Base-by-base conservation (phyloP, 2,797 vertebrate genomes). In the Orestias chungarensis region DNA sequence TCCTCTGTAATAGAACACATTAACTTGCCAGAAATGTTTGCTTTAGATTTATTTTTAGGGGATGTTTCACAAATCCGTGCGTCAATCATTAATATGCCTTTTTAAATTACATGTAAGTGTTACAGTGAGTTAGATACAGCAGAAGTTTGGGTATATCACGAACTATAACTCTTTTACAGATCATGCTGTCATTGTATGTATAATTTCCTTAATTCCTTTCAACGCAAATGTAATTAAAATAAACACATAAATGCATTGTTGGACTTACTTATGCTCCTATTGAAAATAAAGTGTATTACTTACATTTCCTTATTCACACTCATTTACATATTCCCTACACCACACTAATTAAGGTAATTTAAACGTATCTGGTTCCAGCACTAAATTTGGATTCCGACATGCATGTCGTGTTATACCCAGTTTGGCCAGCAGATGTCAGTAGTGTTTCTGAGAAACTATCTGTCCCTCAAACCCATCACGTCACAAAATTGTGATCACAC, bases 361-460 rank as follows among this genome's bases (percentile, higher is more conserved):
- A 64, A 64, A 71, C 69, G 29, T 7, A 35, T 71, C 70, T 31
- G 42, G 66, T 72, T n/a, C 52, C 71, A 65, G 15, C 52, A 54
- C 46, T 64, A 33, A 57, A 65, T 69, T 20, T 33, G 43, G 33
- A 27, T 71, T 54, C 31, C 55, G 7, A 61, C n/a, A 33, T 14
- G 44, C 62, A n/a, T 14, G 50, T 62, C 14, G 0, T 59, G 65
- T 47, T 65, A 47, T 89, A 88, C 79, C 57, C 47, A 25, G 57
- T 12, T 12, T 44, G 65, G 67, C 92, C 94, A 94, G 88, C 82
- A 93, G 94, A 89, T 92, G 94, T 91, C 94, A 94, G 87, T 82
- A 90, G 89, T 89, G 92, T 74, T 89, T 91, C 92, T 93, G 72
- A 87, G 62, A 91, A 85, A 74, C 64, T 66, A 70, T 59, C 10